Evolutionary conservation across 2,888 invertebrate species (phyloP).

Genomic region (Amaurobius ferox): DNA sequence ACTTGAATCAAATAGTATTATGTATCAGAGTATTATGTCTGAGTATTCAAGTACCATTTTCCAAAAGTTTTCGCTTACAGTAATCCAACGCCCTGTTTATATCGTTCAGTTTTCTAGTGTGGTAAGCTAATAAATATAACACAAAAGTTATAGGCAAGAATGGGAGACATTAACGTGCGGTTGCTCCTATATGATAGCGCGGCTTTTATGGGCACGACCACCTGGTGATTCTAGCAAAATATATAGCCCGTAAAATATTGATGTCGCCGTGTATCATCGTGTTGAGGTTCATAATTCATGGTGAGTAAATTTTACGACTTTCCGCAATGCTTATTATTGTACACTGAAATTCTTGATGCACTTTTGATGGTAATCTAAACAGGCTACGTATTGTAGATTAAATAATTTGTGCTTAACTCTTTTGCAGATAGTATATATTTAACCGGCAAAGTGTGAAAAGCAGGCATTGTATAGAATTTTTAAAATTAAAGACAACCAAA

Average conservation of each 20-base stretch:
- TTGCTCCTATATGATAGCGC: not conserved
- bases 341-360: too few relatives aligned
- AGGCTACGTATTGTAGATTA: too few relatives aligned
- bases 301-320: not conserved
- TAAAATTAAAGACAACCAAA: too few relatives aligned
- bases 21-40: too few relatives aligned
- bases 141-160: not conserved
- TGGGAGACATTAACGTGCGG: not conserved
- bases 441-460: too few relatives aligned
- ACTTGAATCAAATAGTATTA: too few relatives aligned
- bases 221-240: not conserved
- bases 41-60: too few relatives aligned
- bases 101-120: not conserved
- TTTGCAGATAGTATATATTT: too few relatives aligned
- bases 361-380: too few relatives aligned
- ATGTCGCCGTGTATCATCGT: not conserved
- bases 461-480: too few relatives aligned
- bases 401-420: too few relatives aligned
- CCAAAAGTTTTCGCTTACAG: not conserved
- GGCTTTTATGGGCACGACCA: not conserved
- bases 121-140: not conserved
- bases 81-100: not conserved
- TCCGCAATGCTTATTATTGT: not conserved
- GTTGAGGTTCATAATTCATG: not conserved
- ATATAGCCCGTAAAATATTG: constrained; percentile 8